phyloP scores from a whole-genome alignment of 1,140 invertebrate genomes.

The Helicoverpa armigera region DNA sequence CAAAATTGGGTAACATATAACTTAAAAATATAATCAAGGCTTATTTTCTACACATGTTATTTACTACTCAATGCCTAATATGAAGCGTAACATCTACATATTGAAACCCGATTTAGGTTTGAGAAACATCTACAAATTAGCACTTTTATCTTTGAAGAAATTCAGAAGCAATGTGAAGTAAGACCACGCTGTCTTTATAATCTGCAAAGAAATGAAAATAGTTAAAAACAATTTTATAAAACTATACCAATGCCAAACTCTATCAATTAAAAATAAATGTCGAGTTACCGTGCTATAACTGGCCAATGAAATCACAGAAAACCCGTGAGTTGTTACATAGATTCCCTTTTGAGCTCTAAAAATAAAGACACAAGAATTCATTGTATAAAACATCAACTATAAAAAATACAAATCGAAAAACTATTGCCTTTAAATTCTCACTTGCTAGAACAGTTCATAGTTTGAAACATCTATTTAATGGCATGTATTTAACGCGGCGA shows the following conservation, averaged over 20 bases:
- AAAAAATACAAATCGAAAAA: not conserved
- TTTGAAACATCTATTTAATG: not conserved
- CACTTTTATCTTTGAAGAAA: constrained; percentile 18
- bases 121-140: not conserved
- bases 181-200: constrained; percentile 58
- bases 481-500: no score
- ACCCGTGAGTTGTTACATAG: constrained; percentile 57
- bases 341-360: constrained; percentile 57
- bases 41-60: not conserved
- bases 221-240: no score
- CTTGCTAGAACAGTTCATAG: not conserved
- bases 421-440: not conserved
- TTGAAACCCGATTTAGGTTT: no score
- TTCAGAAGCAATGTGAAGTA: constrained; percentile 57
- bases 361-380: not conserved
- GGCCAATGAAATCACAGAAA: constrained; percentile 54
- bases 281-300: constrained; percentile 60
- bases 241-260: not conserved
- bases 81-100: no score
- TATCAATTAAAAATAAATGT: constrained; percentile 3
- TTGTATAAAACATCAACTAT: not conserved
- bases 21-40: not conserved
- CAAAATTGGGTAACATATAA: not conserved
- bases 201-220: constrained; percentile 50
- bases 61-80: not conserved